A percentile compares a stretch with the other conserved stretches of the same genome.
phyloP scores from a whole-genome alignment of 2,888 invertebrate species.

The Athalia circularis region DNA sequence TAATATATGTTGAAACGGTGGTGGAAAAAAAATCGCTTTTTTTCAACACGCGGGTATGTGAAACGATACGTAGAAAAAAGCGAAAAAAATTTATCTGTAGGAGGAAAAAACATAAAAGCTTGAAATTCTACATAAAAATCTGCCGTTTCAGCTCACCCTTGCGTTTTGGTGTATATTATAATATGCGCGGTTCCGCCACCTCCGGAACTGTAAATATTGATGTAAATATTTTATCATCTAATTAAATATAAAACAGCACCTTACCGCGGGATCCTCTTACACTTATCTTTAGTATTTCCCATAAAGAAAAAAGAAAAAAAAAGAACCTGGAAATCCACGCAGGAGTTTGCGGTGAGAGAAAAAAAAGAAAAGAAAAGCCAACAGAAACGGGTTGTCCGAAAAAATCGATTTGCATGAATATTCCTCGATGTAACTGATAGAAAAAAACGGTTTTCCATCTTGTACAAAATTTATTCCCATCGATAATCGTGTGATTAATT shows the following conservation, averaged over 20 bases:
- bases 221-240: slow-evolving; percentile 38
- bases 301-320: slow-evolving; percentile 9
- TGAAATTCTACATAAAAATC: slow-evolving; percentile 1
- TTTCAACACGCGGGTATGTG: background rate
- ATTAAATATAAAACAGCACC: slow-evolving; percentile 25
- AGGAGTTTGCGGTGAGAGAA: background rate
- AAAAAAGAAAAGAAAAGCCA: background rate
- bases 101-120: too few relatives aligned
- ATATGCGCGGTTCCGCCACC: background rate
- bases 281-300: slow-evolving; percentile 10
- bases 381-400: background rate
- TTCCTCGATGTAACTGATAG: background rate
- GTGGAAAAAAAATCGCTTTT: too few relatives aligned
- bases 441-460: background rate
- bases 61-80: background rate
- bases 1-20: too few relatives aligned
- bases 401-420: background rate
- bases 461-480: too few relatives aligned
- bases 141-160: background rate
- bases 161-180: background rate
- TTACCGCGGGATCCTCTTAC: background rate
- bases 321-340: background rate
- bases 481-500: too few relatives aligned
- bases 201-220: slow-evolving; percentile 25
- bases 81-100: background rate